Evolutionary conservation across 2,888 invertebrate species (phyloP), one percentile per base, ranked within the genome.

Genomic region (Schizotus pectinicornis): DNA sequence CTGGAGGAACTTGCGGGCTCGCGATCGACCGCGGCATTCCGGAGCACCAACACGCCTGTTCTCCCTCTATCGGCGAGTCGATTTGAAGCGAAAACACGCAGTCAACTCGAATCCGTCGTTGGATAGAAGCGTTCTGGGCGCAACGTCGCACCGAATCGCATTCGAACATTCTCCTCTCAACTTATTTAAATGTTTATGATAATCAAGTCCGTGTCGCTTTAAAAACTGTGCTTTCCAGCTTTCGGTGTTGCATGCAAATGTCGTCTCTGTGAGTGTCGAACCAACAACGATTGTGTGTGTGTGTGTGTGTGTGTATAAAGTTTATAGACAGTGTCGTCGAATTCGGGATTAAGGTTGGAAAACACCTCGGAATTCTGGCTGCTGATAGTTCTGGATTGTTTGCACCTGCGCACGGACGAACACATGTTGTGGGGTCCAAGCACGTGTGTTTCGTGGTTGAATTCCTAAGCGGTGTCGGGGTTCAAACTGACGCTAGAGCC

Each of bases 41-140:
- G 39, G 50, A 51, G 56, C 38, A 30, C 36, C 48, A 56, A 51
- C 36, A 22, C 32, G 22, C 7, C 43, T 32, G 0, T 36, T 11
- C 47, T 52, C 58, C 52, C 58, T 58, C 58, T 58, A 53, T 31
- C 52, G 58, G 58, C 51, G 12, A 22, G 48, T 30, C 37, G 5
- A 30, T 39, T 36, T 47, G 45, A 54, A 54, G 38, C 45, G 33
- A 46, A 54, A 43, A 54, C 43, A 9, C 8, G 9, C 63, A 68
- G 66, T 68, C 63, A 62, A 63, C 62, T 58, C 62, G 61, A 54
- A 61, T 59, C 63, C 55, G 56, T 56, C 56, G 59, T 39, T 47
- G 47, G 36, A 22, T 39, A 32, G 6, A n/a, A 22, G 22, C 22
- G 22, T 22, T 22, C 22, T 22, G 22, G 3, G 2, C 3, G 22